Conservation (phyloP, 2,113 vertebrate species). For the Melanotaenia duboulayi region DNA sequence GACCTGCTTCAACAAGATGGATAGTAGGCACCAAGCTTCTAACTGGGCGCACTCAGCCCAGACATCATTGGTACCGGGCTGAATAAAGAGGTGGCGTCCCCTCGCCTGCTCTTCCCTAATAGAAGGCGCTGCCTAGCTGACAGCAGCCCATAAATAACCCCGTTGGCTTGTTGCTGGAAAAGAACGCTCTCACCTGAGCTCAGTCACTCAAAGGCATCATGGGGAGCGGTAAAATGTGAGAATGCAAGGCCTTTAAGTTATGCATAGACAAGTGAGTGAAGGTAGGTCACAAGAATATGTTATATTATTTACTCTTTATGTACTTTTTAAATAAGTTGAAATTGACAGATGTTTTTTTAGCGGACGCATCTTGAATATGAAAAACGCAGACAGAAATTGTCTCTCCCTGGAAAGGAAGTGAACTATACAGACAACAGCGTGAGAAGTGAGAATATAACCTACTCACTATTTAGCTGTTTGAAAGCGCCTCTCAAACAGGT, state of each 20-base stretch:
- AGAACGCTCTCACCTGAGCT: slow-evolving; percentile 72
- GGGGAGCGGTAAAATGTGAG: slow-evolving; percentile 53
- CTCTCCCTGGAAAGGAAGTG: too few species aligned
- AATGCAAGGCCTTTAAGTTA: slow-evolving; percentile 18
- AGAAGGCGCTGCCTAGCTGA: slow-evolving; percentile 78
- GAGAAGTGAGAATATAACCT: too few species aligned
- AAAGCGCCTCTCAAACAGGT: too few species aligned
- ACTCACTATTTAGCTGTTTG: too few species aligned
- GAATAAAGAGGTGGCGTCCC: slow-evolving; percentile 78
- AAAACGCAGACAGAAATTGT: too few species aligned
- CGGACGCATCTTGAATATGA: too few species aligned
- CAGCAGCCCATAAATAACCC: slow-evolving; percentile 84
- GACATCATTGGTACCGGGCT: slow-evolving; percentile 76
- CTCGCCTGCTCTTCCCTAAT: slow-evolving; percentile 73
- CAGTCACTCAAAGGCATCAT: slow-evolving; percentile 47
- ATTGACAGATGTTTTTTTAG: too few species aligned
- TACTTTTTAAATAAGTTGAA: too few species aligned
- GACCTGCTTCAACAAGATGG: slow-evolving; percentile 81
- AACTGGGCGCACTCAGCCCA: slow-evolving; percentile 79
- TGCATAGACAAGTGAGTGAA: slow-evolving; percentile 19
- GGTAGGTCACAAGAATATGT: slow-evolving; percentile 2
- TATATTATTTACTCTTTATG: background rate
- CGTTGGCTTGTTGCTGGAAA: slow-evolving; percentile 55
- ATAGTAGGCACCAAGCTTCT: slow-evolving; percentile 68
- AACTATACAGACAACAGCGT: too few species aligned